phyloP scores from a whole-genome alignment of 2,113 vertebrate species.

The Macquaria ambigua region DNA sequence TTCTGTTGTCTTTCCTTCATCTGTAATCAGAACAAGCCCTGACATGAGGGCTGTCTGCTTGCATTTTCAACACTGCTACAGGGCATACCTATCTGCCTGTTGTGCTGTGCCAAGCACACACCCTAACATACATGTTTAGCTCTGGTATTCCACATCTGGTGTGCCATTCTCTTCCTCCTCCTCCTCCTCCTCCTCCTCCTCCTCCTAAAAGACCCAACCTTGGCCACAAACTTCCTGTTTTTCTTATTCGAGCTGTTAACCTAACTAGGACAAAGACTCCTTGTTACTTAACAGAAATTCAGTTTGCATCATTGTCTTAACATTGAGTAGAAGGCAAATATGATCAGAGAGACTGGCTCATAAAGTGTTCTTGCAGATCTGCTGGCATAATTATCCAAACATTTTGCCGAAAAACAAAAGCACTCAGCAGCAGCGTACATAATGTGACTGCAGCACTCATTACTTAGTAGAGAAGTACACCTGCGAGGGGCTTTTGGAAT shows the following conservation, averaged over 20 bases:
- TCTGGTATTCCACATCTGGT: constrained; percentile 70
- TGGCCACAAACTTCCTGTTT: constrained; percentile 76
- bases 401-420: constrained; percentile 25
- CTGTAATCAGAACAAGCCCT: constrained; percentile 53
- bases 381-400: background rate
- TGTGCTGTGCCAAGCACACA: constrained; percentile 17
- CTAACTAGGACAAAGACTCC: background rate
- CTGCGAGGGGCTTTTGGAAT: constrained; percentile 53
- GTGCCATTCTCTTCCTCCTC: constrained; percentile 41
- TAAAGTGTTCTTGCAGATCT: background rate
- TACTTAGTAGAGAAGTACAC: constrained; percentile 31
- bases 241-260: constrained; percentile 30
- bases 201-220: constrained; percentile 52
- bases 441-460: constrained; percentile 19
- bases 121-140: constrained; percentile 65
- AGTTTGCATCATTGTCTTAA: background rate
- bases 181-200: constrained; percentile 6
- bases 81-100: constrained; percentile 34
- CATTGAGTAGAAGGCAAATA: background rate
- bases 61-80: constrained; percentile 17
- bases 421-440: background rate
- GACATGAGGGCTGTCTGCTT: constrained; percentile 37
- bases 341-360: background rate
- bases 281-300: background rate
- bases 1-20: background rate